phyloP scores from a whole-genome alignment of 1,140 invertebrate species.

The Dendrolimus punctatus region DNA sequence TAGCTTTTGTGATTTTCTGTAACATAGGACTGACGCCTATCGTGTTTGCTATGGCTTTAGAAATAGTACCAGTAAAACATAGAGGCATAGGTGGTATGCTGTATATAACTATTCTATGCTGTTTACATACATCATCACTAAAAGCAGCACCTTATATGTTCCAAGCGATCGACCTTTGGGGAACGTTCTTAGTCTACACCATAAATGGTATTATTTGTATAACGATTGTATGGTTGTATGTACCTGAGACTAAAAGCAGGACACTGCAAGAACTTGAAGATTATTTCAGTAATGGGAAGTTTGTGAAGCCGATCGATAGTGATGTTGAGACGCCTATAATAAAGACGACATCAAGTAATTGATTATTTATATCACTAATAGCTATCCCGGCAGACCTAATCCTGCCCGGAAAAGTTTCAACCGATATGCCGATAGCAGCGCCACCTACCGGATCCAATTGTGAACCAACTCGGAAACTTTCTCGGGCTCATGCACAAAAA shows the following conservation, averaged over 20 bases:
- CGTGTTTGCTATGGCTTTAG: constrained; percentile 5
- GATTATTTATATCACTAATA: no score
- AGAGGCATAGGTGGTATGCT: constrained; percentile 9
- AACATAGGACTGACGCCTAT: constrained; percentile 6
- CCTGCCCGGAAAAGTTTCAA: no score
- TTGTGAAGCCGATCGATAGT: background rate
- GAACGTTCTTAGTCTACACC: constrained; percentile 10
- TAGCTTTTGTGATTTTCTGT: constrained; percentile 2
- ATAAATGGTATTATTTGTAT: constrained; percentile 4
- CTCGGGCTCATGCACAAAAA: no score
- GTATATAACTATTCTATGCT: constrained; percentile 5
- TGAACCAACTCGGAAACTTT: no score
- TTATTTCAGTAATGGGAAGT: constrained; percentile 7
- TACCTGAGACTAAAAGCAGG: constrained; percentile 9
- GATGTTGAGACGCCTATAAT: no score
- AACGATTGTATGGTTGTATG: constrained; percentile 6
- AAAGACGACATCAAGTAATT: no score
- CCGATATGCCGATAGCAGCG: no score
- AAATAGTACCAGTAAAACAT: constrained; percentile 13
- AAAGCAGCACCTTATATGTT: constrained; percentile 11
- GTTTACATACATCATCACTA: constrained; percentile 7
- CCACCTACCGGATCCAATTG: no score
- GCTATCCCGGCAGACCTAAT: no score
- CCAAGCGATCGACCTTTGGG: constrained; percentile 3
- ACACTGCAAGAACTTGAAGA: constrained; percentile 13